Evolutionary conservation across 2,888 invertebrate genomes (phyloP).

Genomic region (Trachelus tabidus): DNA sequence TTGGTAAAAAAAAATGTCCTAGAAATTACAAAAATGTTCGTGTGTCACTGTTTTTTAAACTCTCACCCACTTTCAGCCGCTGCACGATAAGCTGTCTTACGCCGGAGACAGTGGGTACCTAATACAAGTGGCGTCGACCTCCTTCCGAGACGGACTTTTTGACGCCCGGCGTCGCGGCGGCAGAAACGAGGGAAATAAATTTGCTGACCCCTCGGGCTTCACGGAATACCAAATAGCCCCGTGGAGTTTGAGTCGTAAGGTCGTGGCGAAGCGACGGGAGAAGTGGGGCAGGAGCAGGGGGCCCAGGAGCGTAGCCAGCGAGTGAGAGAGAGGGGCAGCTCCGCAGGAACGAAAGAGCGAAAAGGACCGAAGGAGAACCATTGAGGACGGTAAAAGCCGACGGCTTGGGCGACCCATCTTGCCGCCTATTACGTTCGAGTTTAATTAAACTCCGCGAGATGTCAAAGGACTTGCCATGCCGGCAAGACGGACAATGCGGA

Average conservation of each 20-base stretch:
- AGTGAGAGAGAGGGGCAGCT: neutral
- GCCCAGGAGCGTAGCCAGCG: neutral
- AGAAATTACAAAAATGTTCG: too few species aligned
- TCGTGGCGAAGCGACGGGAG: too few species aligned
- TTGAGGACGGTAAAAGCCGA: neutral
- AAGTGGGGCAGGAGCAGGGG: neutral
- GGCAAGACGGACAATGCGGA: conserved; percentile 65
- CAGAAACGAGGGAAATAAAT: conserved; percentile 13
- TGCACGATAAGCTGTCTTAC: too few species aligned
- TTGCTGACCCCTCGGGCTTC: conserved; percentile 13
- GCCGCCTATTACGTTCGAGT: conserved; percentile 54
- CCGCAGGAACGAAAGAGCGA: neutral
- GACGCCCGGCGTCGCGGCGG: conserved; percentile 3
- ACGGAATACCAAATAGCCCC: conserved; percentile 11
- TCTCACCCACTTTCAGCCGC: too few species aligned
- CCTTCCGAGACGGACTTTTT: neutral
- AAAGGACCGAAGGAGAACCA: neutral
- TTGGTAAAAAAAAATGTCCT: too few species aligned
- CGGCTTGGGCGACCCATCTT: conserved; percentile 20
- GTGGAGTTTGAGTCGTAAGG: neutral
- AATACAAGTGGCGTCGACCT: conserved; percentile 10
- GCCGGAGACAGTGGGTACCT: neutral
- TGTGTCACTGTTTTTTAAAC: too few species aligned
- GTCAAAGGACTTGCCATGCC: conserved; percentile 57
- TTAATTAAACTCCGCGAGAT: conserved; percentile 65